Conservation (phyloP, 2,888 invertebrate genomes). For the Ormyrus nitidulus region DNA sequence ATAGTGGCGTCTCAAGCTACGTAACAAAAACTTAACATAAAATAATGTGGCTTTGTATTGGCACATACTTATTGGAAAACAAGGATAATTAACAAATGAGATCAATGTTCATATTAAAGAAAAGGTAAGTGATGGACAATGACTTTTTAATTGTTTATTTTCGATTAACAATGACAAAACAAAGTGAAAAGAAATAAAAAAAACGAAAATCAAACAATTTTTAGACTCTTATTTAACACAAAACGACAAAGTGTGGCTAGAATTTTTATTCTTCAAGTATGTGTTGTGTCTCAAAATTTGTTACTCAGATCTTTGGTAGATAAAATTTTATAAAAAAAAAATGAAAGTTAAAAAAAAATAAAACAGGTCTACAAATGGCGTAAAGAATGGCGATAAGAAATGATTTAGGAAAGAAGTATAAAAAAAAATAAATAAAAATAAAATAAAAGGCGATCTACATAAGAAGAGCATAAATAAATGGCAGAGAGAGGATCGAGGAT, state of each 20-base stretch:
- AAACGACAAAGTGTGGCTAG: too few species aligned
- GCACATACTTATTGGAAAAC: not conserved
- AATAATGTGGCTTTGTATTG: not conserved
- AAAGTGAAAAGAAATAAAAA: too few species aligned
- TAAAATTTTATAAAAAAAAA: constrained; percentile 1
- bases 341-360: constrained; percentile 12
- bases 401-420: constrained; percentile 49
- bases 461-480: constrained; percentile 35
- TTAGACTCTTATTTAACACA: too few species aligned
- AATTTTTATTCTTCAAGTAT: too few species aligned
- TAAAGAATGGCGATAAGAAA: constrained; percentile 1
- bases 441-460: constrained; percentile 46
- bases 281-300: not conserved
- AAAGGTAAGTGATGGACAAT: not conserved
- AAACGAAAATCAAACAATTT: too few species aligned
- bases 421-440: constrained; percentile 25
- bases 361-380: not conserved
- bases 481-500: constrained; percentile 56
- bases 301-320: not conserved
- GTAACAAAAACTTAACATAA: constrained; percentile 19
- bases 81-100: constrained; percentile 14
- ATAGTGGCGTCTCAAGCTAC: constrained; percentile 72
- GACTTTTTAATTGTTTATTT: not conserved
- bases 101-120: not conserved
- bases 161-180: too few species aligned